Base-by-base conservation (phyloP, 2,113 vertebrate species). In the Lepus europaeus region DNA sequence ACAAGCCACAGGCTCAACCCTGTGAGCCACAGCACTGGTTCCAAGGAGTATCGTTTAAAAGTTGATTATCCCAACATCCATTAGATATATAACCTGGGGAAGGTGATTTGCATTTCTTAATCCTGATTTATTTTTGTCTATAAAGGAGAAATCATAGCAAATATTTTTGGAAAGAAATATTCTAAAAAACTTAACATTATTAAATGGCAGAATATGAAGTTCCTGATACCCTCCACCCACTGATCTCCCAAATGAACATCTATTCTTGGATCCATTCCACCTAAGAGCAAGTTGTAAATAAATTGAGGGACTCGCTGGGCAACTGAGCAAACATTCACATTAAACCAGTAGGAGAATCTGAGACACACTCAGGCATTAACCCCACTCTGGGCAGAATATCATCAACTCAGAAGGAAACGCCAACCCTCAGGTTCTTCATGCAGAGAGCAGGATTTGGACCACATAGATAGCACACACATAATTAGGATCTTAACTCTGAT, bases 371-470 rank as follows among this genome's bases (percentile, higher is more conserved):
- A 27, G 27, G 23, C 23, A n/a, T 61, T 5, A 22, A 86, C 27
- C 1, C 5, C 5, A 59, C 0, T 20, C 6, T 29, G 1, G 5
- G 2, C 1, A n/a, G 1, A 51, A 3, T 23, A 23, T 4, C 49
- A 59, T 53, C 63, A 12, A 64, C 59, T 8, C 8, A 45, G 22
- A 68, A 22, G 25, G 2, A 85, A 36, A 13, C 5, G 9, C 27
- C 10, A 86, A 70, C 16, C 23, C 5, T 5, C 9, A 66, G 45
- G 22, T 86, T n/a, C 25, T 74, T 29, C 51, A 29, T 56, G 31
- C 17, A 2, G 9, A 79, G 66, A 51, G 0, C 25, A 64, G 39
- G 22, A 8, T 53, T 90, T 90, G 20, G 16, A 80, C 23, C 1
- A 25, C 9, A 66, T 3, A 80, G 33, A 10, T 4, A 20, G 13